Base-by-base conservation (phyloP, 2,888 invertebrate species). In the Lamproptera curius region DNA sequence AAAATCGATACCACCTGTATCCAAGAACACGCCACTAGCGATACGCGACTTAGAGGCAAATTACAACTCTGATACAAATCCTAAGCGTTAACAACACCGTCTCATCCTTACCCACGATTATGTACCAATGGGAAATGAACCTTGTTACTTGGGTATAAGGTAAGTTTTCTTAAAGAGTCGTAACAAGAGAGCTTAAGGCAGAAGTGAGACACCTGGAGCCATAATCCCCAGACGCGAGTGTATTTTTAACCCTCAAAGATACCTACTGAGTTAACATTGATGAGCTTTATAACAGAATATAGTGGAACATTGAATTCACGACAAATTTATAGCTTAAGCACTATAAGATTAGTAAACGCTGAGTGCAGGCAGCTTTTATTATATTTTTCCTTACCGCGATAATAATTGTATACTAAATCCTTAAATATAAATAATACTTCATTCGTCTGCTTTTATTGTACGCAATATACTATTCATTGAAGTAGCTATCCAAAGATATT, bases 51-150 rank as follows among this genome's bases (percentile, higher is more conserved):
- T 59, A 63, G 61, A 56, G 58, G 63, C 59, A 73, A 74, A 78
- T 78, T 73, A 72, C 65, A 67, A 58, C 64, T 61, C 56, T 56
- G 76, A 76, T 78, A 76, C 68, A 73, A 77, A 78, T 76, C 67
- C 64, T 52, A 70, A 67, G 54, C 57, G 67, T 72, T 74, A 77
- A 80, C 73, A 76, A 73, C 66, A 63, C 61, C 59, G 57, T 52
- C 58, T 67, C 71, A 76, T 79, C 71, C 73, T 76, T 78, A 67
- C 65, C 58, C 52, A 54, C 54, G 59, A n/a, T n/a, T n/a, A n/a
- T n/a, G n/a, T n/a, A n/a, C n/a, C 55, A 57, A 51, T 2, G 42
- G 15, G 62, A 63, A 63, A 26, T 42, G 51, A 51, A 59, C 62
- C 57, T 54, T 69, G 38, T 50, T 9, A 1, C n/a, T 2, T 26